Evolutionary conservation across 23 tunicate genomes (phyloP).

Genomic region (Ascidia mentula): DNA sequence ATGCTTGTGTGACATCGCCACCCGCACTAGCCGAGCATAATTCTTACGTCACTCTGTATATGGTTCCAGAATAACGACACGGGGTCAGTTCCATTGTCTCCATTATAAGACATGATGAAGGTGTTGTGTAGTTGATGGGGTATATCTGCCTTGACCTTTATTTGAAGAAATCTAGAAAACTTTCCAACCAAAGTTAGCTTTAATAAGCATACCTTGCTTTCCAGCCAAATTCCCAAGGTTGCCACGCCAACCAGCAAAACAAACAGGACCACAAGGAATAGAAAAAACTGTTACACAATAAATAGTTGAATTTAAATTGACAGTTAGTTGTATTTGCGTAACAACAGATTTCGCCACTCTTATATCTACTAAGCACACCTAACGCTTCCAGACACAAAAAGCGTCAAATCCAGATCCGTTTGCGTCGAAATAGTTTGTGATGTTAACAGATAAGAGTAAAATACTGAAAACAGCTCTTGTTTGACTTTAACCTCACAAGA

Average conservation of each 20-base stretch:
- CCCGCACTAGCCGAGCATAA: neutral
- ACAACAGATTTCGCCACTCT: neutral
- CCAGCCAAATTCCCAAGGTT: slow-evolving; percentile 57
- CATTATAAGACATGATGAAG: slow-evolving; percentile 38
- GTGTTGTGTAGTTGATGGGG: slow-evolving; percentile 12
- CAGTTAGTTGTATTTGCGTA: neutral
- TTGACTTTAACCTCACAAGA: neutral
- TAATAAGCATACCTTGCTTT: slow-evolving; percentile 30
- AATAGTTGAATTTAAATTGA: neutral
- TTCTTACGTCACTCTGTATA: slow-evolving; percentile 55
- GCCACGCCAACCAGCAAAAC: slow-evolving; percentile 34
- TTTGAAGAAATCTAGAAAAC: neutral
- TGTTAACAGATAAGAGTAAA: no score
- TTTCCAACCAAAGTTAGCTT: neutral
- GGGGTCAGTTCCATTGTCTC: slow-evolving; percentile 48
- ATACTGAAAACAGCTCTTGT: no score
- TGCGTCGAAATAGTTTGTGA: no score
- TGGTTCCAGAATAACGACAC: slow-evolving; percentile 69
- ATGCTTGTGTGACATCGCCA: no score
- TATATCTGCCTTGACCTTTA: slow-evolving; percentile 36
- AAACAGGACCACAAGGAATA: slow-evolving; percentile 57
- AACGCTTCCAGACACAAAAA: no score
- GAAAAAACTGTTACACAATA: slow-evolving; percentile 69
- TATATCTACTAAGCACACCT: neutral
- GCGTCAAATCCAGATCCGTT: no score